Conservation (phyloP, 2,113 vertebrate species). For the Gymnobelideus leadbeateri region DNA sequence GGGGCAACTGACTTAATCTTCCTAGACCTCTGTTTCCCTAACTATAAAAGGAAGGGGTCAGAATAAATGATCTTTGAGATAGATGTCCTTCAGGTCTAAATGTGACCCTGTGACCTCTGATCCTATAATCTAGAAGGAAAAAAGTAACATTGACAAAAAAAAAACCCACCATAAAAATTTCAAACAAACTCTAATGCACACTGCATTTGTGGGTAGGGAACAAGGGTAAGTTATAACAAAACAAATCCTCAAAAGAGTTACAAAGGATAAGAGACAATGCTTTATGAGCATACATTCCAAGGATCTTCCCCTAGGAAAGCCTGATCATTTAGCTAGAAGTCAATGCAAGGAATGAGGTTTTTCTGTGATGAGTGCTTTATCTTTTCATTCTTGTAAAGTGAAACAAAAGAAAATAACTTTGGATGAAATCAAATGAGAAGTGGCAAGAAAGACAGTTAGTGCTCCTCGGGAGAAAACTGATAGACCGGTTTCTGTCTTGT, state of each 20-base stretch:
- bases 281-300: conserved; percentile 31
- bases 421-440: conserved; percentile 48
- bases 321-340: conserved; percentile 29
- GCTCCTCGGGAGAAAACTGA: conserved; percentile 47
- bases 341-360: conserved; percentile 41
- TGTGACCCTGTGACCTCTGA: background rate
- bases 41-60: background rate
- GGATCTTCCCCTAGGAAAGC: background rate
- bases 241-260: conserved; percentile 28
- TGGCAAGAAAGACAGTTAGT: conserved; percentile 46
- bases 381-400: conserved; percentile 54
- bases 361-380: conserved; percentile 50
- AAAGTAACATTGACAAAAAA: background rate
- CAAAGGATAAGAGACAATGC: background rate
- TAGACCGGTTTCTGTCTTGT: conserved; percentile 46
- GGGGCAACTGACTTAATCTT: background rate
- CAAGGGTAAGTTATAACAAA: background rate
- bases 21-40: background rate
- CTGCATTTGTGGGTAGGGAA: background rate
- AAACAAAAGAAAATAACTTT: conserved; percentile 60
- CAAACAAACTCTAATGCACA: background rate
- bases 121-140: background rate
- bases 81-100: background rate
- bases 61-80: background rate
- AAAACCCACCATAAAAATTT: background rate